A percentile compares a stretch with the other conserved stretches of the same genome.
Conservation (phyloP, 2,888 invertebrate species). For the Barypeithes pellucidus region DNA sequence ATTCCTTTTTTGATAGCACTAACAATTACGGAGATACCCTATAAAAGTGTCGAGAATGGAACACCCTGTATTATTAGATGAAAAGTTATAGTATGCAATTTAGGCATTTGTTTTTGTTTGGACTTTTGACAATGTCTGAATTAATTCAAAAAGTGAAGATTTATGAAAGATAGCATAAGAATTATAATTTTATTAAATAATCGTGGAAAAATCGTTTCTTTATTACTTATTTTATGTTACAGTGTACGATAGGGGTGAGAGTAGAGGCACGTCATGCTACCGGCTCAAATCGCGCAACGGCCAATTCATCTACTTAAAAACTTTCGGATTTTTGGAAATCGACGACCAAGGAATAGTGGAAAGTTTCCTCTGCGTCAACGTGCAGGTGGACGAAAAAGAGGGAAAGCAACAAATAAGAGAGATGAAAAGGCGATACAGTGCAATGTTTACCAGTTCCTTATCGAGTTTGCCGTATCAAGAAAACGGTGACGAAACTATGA, state of each 20-base stretch:
- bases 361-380: conserved; percentile 91
- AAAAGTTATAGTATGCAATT: too few relatives aligned
- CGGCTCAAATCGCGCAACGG: conserved; percentile 86
- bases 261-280: conserved; percentile 90
- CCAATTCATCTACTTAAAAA: conserved; percentile 88
- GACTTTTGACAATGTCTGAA: too few relatives aligned
- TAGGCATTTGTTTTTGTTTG: too few relatives aligned
- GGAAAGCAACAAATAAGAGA: conserved; percentile 82
- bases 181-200: too few relatives aligned
- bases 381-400: conserved; percentile 82
- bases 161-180: too few relatives aligned
- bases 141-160: too few relatives aligned
- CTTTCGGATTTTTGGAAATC: conserved; percentile 88
- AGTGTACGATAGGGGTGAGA: conserved; percentile 90
- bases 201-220: too few relatives aligned
- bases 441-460: conserved; percentile 40
- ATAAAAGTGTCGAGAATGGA: too few relatives aligned
- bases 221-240: conserved; percentile 56
- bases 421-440: conserved; percentile 82
- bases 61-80: too few relatives aligned
- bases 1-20: too few relatives aligned
- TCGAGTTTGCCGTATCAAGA: conserved; percentile 35
- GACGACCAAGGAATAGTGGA: conserved; percentile 86
- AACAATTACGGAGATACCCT: too few relatives aligned
- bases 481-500: background rate